Evolutionary conservation across 2,888 invertebrate genomes (phyloP).

Genomic region (Monoplex corrugatus): DNA sequence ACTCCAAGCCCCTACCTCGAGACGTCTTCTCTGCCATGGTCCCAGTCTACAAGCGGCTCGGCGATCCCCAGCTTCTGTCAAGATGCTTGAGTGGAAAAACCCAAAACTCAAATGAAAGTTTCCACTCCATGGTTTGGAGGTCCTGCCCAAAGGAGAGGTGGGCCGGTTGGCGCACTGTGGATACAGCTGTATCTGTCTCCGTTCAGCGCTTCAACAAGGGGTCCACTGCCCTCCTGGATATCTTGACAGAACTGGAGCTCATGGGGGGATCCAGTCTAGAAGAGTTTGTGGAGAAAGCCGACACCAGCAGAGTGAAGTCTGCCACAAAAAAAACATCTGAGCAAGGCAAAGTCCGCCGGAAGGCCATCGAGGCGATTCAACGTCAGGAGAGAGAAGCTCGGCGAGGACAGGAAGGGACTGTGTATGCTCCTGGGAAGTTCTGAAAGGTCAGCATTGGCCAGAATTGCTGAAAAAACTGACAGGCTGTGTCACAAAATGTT

Average conservation of each 20-base stretch:
- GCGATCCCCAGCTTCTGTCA: neutral
- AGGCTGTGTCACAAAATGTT: too few species aligned
- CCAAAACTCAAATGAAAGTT: slow-evolving; percentile 27
- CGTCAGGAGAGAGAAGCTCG: neutral
- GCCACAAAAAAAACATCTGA: slow-evolving; percentile 30
- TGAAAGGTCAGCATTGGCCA: too few species aligned
- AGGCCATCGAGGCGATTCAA: neutral
- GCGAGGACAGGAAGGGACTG: neutral
- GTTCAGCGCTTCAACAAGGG: slow-evolving; percentile 24
- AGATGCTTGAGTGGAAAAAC: neutral
- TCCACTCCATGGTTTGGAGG: neutral
- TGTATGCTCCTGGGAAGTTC: slow-evolving; percentile 11
- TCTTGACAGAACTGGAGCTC: slow-evolving; percentile 10
- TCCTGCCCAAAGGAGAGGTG: slow-evolving; percentile 18
- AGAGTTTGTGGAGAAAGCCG: neutral
- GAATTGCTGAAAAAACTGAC: too few species aligned
- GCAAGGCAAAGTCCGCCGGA: neutral
- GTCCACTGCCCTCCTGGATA: neutral
- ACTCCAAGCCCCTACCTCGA: neutral
- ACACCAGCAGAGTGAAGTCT: neutral
- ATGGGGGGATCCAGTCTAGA: neutral
- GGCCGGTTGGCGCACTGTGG: neutral
- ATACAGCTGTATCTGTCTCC: neutral
- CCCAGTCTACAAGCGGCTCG: neutral
- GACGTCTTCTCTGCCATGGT: neutral